Percentiles rank a stretch among this genome's conserved stretches.
These are phyloP conservation scores for Scaeva pyrastri DNA, from an alignment of 2,888 invertebrate species.

Conservation along the genomic window DNA sequence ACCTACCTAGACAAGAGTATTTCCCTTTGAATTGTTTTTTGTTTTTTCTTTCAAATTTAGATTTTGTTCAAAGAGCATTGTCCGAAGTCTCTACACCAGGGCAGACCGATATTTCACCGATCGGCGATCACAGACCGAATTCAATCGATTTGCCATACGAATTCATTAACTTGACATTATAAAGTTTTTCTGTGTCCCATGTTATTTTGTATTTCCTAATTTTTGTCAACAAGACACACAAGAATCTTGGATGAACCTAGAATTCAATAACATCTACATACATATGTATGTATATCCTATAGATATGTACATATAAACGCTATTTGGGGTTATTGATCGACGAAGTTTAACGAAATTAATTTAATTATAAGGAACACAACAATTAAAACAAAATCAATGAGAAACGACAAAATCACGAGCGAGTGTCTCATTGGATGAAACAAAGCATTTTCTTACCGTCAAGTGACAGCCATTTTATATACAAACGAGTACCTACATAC, in stretches of 20 bases:
- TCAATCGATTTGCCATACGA: slow-evolving; percentile 50
- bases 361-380: slow-evolving; percentile 26
- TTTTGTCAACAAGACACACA: slow-evolving; percentile 44
- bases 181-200: background rate
- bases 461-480: slow-evolving; percentile 22
- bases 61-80: slow-evolving; percentile 45
- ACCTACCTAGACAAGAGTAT: slow-evolving; percentile 8
- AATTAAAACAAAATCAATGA: slow-evolving; percentile 40
- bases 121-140: slow-evolving; percentile 3
- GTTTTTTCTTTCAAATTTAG: slow-evolving; percentile 3
- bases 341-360: slow-evolving; percentile 51
- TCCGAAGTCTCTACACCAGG: slow-evolving; percentile 15
- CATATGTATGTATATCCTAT: no score
- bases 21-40: slow-evolving; percentile 9
- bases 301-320: background rate
- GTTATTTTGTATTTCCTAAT: slow-evolving; percentile 27
- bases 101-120: background rate
- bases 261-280: slow-evolving; percentile 19
- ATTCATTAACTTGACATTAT: slow-evolving; percentile 56
- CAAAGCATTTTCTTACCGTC: slow-evolving; percentile 53
- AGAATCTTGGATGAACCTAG: slow-evolving; percentile 15
- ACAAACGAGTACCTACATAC: no score
- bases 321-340: slow-evolving; percentile 69
- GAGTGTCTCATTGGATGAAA: slow-evolving; percentile 53
- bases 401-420: slow-evolving; percentile 46